Conservation (phyloP, 2,113 vertebrate species). For the Calidris pygmaea region DNA sequence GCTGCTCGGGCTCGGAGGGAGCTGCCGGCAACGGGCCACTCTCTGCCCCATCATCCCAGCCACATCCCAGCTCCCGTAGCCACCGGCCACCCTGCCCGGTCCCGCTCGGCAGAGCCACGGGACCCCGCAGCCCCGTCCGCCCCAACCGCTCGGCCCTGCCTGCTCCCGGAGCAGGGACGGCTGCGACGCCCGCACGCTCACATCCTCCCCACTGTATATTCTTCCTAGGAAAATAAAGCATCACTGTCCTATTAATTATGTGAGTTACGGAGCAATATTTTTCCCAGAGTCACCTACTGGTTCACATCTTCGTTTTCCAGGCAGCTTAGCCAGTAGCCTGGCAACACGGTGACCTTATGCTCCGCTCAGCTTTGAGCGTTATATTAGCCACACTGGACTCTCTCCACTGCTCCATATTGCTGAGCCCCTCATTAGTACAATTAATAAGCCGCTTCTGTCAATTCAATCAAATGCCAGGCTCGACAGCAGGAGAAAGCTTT, state of each 20-base stretch:
- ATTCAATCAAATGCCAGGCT: conserved; percentile 61
- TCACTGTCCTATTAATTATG: conserved; percentile 53
- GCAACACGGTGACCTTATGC: conserved; percentile 60
- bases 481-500: conserved; percentile 62
- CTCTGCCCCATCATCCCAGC: not conserved
- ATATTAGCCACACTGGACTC: conserved; percentile 68
- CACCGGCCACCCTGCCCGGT: fast-evolving
- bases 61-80: fast-evolving
- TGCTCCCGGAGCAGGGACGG: fast-evolving
- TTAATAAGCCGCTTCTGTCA: conserved; percentile 70
- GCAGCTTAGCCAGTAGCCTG: conserved; percentile 58
- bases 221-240: conserved; percentile 41
- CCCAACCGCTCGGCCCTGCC: not conserved
- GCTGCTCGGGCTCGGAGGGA: not conserved
- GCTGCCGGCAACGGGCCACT: not conserved
- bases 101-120: fast-evolving
- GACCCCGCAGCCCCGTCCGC: not conserved
- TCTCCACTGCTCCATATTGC: conserved; percentile 36
- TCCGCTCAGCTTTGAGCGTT: conserved; percentile 17
- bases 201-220: not conserved
- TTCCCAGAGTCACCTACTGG: conserved; percentile 66
- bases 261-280: conserved; percentile 42
- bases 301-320: conserved; percentile 34
- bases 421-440: conserved; percentile 74
- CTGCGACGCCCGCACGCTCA: fast-evolving